Evolutionary conservation across 2,797 vertebrate genomes (phyloP).

Genomic region (Microcaecilia unicolor): DNA sequence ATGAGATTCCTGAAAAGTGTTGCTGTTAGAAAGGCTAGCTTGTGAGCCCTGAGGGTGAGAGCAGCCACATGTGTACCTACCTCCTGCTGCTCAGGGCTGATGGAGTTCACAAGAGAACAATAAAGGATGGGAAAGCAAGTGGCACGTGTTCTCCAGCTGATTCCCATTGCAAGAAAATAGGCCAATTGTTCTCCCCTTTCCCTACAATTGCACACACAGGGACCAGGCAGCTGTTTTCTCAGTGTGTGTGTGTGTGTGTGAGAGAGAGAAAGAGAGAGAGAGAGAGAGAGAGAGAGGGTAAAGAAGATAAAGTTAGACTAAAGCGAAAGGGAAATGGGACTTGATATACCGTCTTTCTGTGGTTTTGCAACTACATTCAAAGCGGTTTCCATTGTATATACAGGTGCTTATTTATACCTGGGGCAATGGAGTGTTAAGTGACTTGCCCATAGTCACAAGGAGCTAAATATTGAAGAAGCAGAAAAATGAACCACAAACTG

Average conservation of each 20-base stretch:
- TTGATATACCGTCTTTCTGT: no score
- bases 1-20: constrained; percentile 18
- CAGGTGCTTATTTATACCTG: no score
- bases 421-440: no score
- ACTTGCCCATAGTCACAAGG: no score
- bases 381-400: no score
- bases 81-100: constrained; percentile 45
- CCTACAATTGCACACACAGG: constrained; percentile 35
- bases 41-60: constrained; percentile 55
- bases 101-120: constrained; percentile 49
- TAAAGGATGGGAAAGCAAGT: constrained; percentile 31
- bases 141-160: constrained; percentile 53
- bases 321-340: no score
- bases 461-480: no score
- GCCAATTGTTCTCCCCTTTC: constrained; percentile 46
- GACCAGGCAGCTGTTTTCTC: constrained; percentile 32
- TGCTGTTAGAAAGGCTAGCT: constrained; percentile 14
- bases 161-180: constrained; percentile 35
- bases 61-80: constrained; percentile 49
- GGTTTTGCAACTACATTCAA: no score
- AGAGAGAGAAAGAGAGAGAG: constrained; percentile 7
- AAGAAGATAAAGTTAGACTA: no score
- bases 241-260: constrained; percentile 6
- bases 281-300: no score
- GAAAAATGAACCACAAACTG: no score